Conservation (phyloP, 2,888 invertebrate species). For the Bedellia somnulentella region DNA sequence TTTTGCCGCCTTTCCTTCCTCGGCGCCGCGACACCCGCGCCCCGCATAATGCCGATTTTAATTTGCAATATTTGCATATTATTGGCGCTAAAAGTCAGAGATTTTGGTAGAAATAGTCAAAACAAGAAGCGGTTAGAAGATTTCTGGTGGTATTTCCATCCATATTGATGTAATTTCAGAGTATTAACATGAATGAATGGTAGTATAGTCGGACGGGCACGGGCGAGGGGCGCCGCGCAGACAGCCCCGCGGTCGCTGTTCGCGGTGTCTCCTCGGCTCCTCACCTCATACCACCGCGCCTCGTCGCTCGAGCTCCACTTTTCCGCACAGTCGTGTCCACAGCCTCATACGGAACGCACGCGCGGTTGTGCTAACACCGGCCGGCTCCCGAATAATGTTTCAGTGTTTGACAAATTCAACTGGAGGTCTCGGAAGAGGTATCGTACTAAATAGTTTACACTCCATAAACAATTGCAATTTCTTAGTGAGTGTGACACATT, state of each 20-base stretch:
- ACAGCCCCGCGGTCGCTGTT: conserved; percentile 17
- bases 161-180: conserved; percentile 51
- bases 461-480: conserved; percentile 56
- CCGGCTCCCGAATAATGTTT: conserved; percentile 61
- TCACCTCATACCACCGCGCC: conserved; percentile 11
- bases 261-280: conserved; percentile 22
- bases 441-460: conserved; percentile 53
- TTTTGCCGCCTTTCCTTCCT: conserved; percentile 27
- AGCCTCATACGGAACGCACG: conserved; percentile 51
- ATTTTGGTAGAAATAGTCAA: background rate
- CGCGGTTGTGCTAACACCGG: conserved; percentile 51
- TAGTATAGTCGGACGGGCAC: conserved; percentile 10
- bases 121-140: conserved; percentile 5
- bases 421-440: conserved; percentile 59
- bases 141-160: no score
- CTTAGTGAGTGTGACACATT: conserved; percentile 62
- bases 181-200: conserved; percentile 35
- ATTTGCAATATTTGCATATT: conserved; percentile 12
- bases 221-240: conserved; percentile 17
- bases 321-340: conserved; percentile 43
- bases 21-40: conserved; percentile 21
- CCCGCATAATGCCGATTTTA: conserved; percentile 23
- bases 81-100: conserved; percentile 3
- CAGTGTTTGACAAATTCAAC: conserved; percentile 60
- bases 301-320: conserved; percentile 14